Conservation (phyloP, 1,140 invertebrate genomes). For the Drosophila pandora region DNA sequence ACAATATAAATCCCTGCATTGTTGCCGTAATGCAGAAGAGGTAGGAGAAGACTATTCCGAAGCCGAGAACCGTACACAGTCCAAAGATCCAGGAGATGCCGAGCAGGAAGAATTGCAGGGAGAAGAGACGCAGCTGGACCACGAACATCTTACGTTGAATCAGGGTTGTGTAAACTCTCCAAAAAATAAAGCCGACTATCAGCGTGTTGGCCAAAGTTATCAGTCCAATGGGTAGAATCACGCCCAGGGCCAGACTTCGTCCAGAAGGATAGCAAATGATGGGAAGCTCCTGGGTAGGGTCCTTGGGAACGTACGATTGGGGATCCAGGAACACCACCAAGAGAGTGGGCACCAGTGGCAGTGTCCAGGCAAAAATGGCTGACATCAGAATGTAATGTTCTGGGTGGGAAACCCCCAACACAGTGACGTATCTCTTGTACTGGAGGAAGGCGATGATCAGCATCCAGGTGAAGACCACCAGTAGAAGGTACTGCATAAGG, state of each 20-base stretch:
- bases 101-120: constrained; percentile 87
- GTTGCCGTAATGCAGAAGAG: constrained; percentile 87
- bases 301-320: constrained; percentile 84
- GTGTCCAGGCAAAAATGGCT: constrained; percentile 85
- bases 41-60: constrained; percentile 85
- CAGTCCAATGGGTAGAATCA: constrained; percentile 85
- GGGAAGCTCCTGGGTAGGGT: constrained; percentile 22
- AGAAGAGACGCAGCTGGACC: constrained; percentile 85
- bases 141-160: constrained; percentile 84
- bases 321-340: constrained; percentile 84
- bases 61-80: constrained; percentile 85
- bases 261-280: constrained; percentile 86
- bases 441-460: constrained; percentile 87
- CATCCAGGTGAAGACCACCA: constrained; percentile 88
- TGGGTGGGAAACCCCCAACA: constrained; percentile 85
- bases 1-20: constrained; percentile 87
- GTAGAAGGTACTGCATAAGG: constrained; percentile 86
- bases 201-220: constrained; percentile 85
- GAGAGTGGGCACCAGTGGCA: constrained; percentile 85
- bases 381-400: constrained; percentile 85
- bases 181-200: constrained; percentile 86
- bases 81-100: constrained; percentile 88
- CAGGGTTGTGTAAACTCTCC: constrained; percentile 84
- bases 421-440: constrained; percentile 87
- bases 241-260: constrained; percentile 84